Evolutionary conservation across 1,140 invertebrate genomes (phyloP), one percentile per base, ranked within the genome.

Genomic region (Drosophila ercepeae): DNA sequence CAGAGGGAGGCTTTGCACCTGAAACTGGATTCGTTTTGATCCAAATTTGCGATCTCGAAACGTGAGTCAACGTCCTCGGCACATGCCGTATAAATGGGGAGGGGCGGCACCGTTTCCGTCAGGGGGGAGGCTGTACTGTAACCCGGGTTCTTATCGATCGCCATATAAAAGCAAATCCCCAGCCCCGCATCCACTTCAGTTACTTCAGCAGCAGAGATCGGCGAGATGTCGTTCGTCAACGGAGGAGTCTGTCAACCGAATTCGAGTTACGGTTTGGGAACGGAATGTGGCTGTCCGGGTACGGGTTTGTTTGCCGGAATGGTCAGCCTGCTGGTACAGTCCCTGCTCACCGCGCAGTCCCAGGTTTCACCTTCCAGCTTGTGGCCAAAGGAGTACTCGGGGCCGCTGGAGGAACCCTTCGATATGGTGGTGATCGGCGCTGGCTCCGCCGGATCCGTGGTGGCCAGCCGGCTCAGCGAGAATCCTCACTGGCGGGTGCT

Each of bases 361-460:
- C 77, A 84, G 1, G 57, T 94, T 4, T 92, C 93, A 1, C 93
- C 93, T 0, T 67, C 81, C 2, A 92, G 93, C 21, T 72, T 91
- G 1, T 93, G 93, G 83, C 93, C 93, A 0, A 49, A 78, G 4
- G 93, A 94, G 27, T 91, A 91, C 29, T 93, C 92, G 2, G 91
- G 92, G 5, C 95, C 1, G 92, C 95, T 9, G 90, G 50, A 36
- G 0, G 45, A 75, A 5, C 53, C 63, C 11, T 91, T 88, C 13
- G 92, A 92, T 45, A 92, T 92, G 61, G 90, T 92, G 41, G 78
- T 92, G 1, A 82, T 92, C 21, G 96, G 95, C 1, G 95, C 94
- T 4, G 95, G 96, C 6, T 94, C 94, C 0, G 95, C 95, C 1
- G 93, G 93, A 0, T 93, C 93, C 8, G 91, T 94, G 16, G 71